Percentiles rank a stretch among this genome's conserved stretches.
Evolutionary conservation across 2,888 invertebrate genomes (phyloP).

Genomic region (Actias luna): DNA sequence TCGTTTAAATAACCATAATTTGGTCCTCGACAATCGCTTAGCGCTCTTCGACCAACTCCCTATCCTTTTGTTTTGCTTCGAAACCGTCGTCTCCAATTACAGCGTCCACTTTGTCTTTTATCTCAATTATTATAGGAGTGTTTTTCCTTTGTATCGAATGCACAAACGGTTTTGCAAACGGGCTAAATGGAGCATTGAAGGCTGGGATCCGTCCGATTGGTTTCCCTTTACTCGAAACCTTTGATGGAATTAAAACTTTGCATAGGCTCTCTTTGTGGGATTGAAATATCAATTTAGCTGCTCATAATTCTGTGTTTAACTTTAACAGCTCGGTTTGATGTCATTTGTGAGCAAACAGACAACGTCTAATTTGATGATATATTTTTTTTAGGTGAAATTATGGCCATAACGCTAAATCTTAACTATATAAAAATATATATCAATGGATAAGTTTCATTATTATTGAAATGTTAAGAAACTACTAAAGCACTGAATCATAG

Average conservation of each 20-base stretch:
- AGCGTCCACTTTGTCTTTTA: constrained; percentile 13
- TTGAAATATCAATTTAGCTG: constrained; percentile 24
- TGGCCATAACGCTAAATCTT: no score
- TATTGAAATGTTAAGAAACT: no score
- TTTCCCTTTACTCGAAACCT: constrained; percentile 28
- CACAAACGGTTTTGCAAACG: constrained; percentile 12
- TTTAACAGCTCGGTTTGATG: neutral
- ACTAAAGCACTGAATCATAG: no score
- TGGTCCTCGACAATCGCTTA: constrained; percentile 27
- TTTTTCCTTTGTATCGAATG: constrained; percentile 19
- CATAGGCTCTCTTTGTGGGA: constrained; percentile 27
- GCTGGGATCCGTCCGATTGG: constrained; percentile 31
- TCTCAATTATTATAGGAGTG: constrained; percentile 19
- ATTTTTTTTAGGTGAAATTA: no score
- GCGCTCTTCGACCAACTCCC: constrained; percentile 24
- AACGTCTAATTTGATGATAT: no score
- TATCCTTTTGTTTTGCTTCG: constrained; percentile 22
- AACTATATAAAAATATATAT: no score
- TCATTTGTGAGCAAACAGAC: neutral
- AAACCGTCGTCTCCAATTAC: constrained; percentile 1
- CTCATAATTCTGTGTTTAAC: neutral
- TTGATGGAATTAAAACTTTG: constrained; percentile 46
- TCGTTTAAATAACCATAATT: constrained; percentile 38
- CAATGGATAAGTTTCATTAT: no score
- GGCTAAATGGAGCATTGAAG: constrained; percentile 34